Percentiles rank a stretch among this genome's conserved stretches.
Evolutionary conservation across 2,888 invertebrate genomes (phyloP).

Genomic region (Chymomyza procnemis): DNA sequence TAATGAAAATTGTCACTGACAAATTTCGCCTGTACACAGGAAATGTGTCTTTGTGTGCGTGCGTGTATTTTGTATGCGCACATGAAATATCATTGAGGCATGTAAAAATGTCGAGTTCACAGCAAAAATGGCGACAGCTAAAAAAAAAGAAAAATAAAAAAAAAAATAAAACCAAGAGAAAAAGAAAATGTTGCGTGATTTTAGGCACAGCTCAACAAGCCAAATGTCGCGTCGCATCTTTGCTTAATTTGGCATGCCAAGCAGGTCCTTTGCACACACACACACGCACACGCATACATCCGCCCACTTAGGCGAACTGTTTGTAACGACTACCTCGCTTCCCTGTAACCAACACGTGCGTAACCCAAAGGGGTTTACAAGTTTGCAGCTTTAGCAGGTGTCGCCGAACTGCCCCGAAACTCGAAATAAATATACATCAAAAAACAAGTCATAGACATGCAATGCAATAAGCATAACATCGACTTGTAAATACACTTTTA

Average conservation of each 20-base stretch:
- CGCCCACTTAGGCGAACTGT: not conserved
- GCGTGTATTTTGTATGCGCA: not conserved
- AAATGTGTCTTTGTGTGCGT: constrained; percentile 1
- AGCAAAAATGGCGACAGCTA: constrained; percentile 34
- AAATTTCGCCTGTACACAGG: constrained; percentile 33
- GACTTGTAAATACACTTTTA: not conserved
- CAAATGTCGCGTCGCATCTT: constrained; percentile 20
- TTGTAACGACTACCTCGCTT: not conserved
- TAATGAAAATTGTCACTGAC: constrained; percentile 72
- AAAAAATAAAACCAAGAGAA: no score
- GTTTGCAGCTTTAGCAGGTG: not conserved
- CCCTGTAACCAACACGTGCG: not conserved
- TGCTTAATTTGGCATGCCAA: constrained; percentile 63
- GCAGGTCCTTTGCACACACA: constrained; percentile 47
- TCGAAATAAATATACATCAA: not conserved
- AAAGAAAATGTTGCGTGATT: constrained; percentile 43
- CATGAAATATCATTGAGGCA: not conserved
- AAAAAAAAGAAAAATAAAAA: no score
- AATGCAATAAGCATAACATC: not conserved
- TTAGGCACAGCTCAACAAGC: constrained; percentile 34
- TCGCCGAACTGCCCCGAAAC: not conserved
- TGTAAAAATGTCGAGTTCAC: constrained; percentile 38
- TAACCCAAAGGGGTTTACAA: not conserved
- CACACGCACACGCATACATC: not conserved
- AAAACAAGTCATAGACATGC: not conserved